Evolutionary conservation across 1,140 invertebrate genomes (phyloP).

Genomic region (Wasmannia auropunctata): DNA sequence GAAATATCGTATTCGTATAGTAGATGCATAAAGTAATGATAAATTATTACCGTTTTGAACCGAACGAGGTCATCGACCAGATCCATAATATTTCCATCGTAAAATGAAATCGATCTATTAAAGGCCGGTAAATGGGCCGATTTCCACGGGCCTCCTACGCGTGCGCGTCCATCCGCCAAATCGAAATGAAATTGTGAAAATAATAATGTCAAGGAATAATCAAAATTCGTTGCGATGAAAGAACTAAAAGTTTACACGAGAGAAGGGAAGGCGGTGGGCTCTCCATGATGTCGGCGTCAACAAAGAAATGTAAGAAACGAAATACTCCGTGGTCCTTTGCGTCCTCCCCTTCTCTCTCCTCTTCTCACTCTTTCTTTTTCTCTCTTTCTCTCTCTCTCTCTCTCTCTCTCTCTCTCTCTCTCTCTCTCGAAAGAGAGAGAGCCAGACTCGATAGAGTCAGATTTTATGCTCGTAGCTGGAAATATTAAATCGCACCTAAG

Average conservation of each 20-base stretch:
- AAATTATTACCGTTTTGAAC: background rate
- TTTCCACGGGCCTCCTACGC: background rate
- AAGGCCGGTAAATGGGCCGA: background rate
- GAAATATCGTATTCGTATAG: background rate
- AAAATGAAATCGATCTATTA: background rate
- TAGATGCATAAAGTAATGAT: background rate
- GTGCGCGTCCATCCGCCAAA: background rate
- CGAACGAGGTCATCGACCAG: background rate
- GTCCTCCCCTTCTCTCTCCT: background rate
- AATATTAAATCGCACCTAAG: conserved; percentile 83
- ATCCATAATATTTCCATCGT: background rate
- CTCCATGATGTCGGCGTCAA: conserved; percentile 72
- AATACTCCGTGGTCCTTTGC: conserved; percentile 62
- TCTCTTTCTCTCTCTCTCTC: background rate
- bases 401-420: background rate
- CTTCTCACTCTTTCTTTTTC: background rate
- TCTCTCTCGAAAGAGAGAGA: background rate
- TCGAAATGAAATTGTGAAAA: conserved; percentile 43
- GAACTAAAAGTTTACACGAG: conserved; percentile 63
- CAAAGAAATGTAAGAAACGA: conserved; percentile 70
- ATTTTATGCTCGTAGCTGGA: conserved; percentile 82
- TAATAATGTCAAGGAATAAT: conserved; percentile 44
- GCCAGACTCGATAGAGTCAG: conserved; percentile 67
- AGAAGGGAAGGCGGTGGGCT: conserved; percentile 56
- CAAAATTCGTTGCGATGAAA: conserved; percentile 35